Percentiles rank a stretch among this genome's conserved stretches.
Evolutionary conservation across 1,140 invertebrate species (phyloP).

Genomic region (Diorhabda elongata): DNA sequence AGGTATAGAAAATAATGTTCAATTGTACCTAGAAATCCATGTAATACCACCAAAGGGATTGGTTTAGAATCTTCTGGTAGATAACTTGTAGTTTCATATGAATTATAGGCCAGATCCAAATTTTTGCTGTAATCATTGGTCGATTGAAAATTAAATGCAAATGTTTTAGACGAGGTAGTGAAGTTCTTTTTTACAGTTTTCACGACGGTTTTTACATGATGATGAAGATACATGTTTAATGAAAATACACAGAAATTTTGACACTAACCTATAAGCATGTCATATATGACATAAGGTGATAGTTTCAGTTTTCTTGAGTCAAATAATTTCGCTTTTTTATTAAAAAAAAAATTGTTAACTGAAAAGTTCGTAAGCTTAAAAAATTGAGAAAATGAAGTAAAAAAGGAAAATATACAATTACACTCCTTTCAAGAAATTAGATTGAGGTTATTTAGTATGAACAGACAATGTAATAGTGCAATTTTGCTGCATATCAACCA

Average conservation of each 20-base stretch:
- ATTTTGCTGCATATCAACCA: too few relatives aligned
- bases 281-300: neutral
- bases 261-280: neutral
- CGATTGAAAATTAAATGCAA: neutral
- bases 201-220: constrained; percentile 8
- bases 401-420: too few relatives aligned
- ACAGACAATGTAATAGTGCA: too few relatives aligned
- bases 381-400: too few relatives aligned
- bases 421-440: too few relatives aligned
- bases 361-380: too few relatives aligned
- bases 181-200: neutral
- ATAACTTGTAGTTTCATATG: constrained; percentile 29
- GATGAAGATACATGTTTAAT: constrained; percentile 11
- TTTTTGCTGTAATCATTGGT: neutral
- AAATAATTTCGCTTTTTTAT: too few relatives aligned
- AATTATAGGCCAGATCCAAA: constrained; percentile 32
- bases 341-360: too few relatives aligned
- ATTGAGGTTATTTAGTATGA: too few relatives aligned
- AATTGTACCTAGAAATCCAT: constrained; percentile 58
- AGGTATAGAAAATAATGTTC: too few relatives aligned
- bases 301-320: too few relatives aligned
- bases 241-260: constrained; percentile 1
- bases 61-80: constrained; percentile 9
- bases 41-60: constrained; percentile 44
- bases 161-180: neutral